Percentiles rank a stretch among this genome's conserved stretches.
Conservation (phyloP, 2,888 invertebrate species). For the Lycophotia porphyrea region DNA sequence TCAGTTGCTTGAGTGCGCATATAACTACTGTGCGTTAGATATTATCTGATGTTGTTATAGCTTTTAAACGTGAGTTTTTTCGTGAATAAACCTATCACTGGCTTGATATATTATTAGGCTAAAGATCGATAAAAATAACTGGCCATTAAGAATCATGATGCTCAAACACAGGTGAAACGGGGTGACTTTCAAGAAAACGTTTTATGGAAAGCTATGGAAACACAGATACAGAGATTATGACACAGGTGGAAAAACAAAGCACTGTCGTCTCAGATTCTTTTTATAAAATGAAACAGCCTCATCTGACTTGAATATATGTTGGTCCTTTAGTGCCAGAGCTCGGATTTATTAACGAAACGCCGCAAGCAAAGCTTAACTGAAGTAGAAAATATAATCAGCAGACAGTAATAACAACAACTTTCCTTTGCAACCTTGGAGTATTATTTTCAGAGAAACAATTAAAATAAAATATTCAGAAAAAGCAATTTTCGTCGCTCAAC, state of each 20-base stretch:
- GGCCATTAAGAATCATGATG: slow-evolving; percentile 3
- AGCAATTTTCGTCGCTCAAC: neutral
- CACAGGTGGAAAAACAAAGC: neutral
- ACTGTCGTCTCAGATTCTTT: neutral
- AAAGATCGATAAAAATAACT: neutral
- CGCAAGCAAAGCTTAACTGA: slow-evolving; percentile 28
- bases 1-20: slow-evolving; percentile 81
- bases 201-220: neutral
- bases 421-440: slow-evolving; percentile 17
- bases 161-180: neutral
- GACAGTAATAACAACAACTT: slow-evolving; percentile 27
- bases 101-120: neutral
- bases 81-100: neutral
- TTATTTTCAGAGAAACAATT: slow-evolving; percentile 29
- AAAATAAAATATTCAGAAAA: slow-evolving; percentile 27
- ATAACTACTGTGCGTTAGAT: slow-evolving; percentile 46
- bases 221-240: neutral
- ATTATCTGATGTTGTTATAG: slow-evolving; percentile 22
- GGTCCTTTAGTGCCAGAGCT: neutral
- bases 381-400: slow-evolving; percentile 35
- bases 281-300: slow-evolving; percentile 6
- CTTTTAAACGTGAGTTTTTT: slow-evolving; percentile 9
- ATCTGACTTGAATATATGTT: neutral
- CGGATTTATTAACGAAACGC: slow-evolving; percentile 27
- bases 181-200: neutral